Evolutionary conservation across 2,113 vertebrate species (phyloP).

Genomic region (Protobothrops flavoviridis): DNA sequence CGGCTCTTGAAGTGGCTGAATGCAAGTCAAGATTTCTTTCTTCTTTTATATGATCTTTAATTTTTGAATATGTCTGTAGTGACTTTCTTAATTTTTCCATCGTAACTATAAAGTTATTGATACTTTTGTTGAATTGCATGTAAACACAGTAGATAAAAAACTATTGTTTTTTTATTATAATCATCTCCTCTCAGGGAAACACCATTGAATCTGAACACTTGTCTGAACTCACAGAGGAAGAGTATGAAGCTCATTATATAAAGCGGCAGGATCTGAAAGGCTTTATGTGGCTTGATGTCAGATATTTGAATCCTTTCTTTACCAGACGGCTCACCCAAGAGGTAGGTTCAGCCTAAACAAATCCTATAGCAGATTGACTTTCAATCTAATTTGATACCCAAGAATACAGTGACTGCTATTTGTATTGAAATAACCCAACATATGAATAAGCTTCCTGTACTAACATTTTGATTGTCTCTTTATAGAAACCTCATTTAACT

Average conservation of each 20-base stretch:
- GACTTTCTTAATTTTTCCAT: neutral
- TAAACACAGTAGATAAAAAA: neutral
- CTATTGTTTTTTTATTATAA: neutral
- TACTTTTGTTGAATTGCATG: neutral
- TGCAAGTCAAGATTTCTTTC: neutral
- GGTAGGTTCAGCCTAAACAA: constrained; percentile 67
- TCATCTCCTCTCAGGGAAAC: constrained; percentile 78
- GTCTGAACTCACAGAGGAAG: constrained; percentile 95
- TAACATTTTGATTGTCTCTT: neutral
- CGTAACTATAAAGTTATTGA: neutral
- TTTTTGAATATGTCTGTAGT: neutral
- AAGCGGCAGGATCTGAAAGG: constrained; percentile 94
- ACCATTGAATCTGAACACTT: constrained; percentile 92
- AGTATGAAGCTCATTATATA: constrained; percentile 94
- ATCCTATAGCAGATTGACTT: neutral
- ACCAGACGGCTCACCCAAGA: constrained; percentile 95
- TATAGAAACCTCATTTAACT: neutral
- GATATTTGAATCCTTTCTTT: constrained; percentile 97
- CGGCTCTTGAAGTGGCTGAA: neutral
- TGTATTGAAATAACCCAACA: neutral
- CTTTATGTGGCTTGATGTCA: constrained; percentile 96
- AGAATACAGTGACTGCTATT: neutral
- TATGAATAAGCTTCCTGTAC: neutral
- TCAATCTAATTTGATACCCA: neutral
- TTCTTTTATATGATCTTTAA: neutral